Conservation (phyloP, 2,888 invertebrate species). For the Drosophila subquinaria region DNA sequence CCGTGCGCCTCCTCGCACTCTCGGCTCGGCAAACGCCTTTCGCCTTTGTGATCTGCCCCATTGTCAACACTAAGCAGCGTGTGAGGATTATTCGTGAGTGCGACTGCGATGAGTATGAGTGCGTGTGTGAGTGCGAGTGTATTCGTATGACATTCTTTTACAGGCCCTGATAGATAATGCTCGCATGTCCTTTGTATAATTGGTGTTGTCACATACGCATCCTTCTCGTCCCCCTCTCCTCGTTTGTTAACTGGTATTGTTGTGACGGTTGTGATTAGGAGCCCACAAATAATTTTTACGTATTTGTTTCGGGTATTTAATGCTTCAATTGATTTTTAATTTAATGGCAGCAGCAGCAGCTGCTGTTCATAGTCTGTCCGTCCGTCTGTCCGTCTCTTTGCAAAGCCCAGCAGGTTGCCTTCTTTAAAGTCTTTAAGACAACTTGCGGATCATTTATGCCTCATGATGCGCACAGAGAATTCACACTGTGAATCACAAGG, state of each 20-base stretch:
- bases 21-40: slow-evolving; percentile 44
- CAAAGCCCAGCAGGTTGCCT: slow-evolving; percentile 73
- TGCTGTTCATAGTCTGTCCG: slow-evolving; percentile 31
- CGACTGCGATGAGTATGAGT: not conserved
- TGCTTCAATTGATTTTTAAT: slow-evolving; percentile 80
- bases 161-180: slow-evolving; percentile 40
- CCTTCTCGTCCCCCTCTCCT: slow-evolving; percentile 12
- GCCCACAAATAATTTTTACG: slow-evolving; percentile 44
- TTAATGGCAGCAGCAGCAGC: slow-evolving; percentile 67
- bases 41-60: slow-evolving; percentile 49
- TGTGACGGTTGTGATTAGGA: slow-evolving; percentile 63
- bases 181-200: slow-evolving; percentile 77
- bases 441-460: slow-evolving; percentile 30
- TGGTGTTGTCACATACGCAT: slow-evolving; percentile 76
- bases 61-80: slow-evolving; percentile 75
- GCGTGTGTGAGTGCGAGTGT: not conserved
- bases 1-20: slow-evolving; percentile 60
- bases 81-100: slow-evolving; percentile 66
- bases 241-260: slow-evolving; percentile 42
- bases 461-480: slow-evolving; percentile 3
- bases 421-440: slow-evolving; percentile 38
- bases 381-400: slow-evolving; percentile 7
- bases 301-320: slow-evolving; percentile 74
- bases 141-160: slow-evolving; percentile 55
- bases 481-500: slow-evolving; percentile 26